Conservation (phyloP, 2,888 invertebrate genomes). For the Chloroclysta siterata region DNA sequence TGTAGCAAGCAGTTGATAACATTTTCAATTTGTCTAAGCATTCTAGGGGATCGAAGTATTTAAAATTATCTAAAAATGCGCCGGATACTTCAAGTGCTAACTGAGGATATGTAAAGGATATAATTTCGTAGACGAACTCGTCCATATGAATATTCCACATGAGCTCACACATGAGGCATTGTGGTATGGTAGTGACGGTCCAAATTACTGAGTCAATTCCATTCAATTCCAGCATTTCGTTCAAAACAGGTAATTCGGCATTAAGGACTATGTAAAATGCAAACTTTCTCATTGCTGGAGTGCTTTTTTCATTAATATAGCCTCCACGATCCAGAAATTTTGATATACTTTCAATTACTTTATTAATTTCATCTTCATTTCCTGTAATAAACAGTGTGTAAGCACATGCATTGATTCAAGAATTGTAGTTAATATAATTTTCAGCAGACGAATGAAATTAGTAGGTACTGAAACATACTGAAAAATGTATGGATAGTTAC, state of each 20-base stretch:
- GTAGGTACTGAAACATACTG: no score
- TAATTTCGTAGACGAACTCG: slow-evolving; percentile 64
- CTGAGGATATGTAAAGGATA: slow-evolving; percentile 61
- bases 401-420: neutral
- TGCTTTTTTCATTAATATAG: slow-evolving; percentile 49
- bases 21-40: slow-evolving; percentile 58
- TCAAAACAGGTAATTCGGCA: slow-evolving; percentile 62
- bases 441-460: no score
- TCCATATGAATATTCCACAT: slow-evolving; percentile 70
- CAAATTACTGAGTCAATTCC: slow-evolving; percentile 66
- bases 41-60: slow-evolving; percentile 64
- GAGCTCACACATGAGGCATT: slow-evolving; percentile 72
- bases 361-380: slow-evolving; percentile 69
- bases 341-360: slow-evolving; percentile 53
- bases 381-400: slow-evolving; percentile 53
- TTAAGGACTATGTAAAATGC: slow-evolving; percentile 71
- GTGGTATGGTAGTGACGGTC: slow-evolving; percentile 69
- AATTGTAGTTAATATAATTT: slow-evolving; percentile 47
- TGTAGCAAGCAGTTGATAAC: slow-evolving; percentile 62
- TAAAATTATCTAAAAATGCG: slow-evolving; percentile 65
- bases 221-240: slow-evolving; percentile 62
- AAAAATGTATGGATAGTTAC: slow-evolving; percentile 48
- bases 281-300: slow-evolving; percentile 57
- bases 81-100: slow-evolving; percentile 65
- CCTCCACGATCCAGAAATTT: slow-evolving; percentile 60